These are phyloP conservation scores for Tryphoninae sp. DNA, from an alignment of 2,888 invertebrate genomes.

Conservation along the genomic window DNA sequence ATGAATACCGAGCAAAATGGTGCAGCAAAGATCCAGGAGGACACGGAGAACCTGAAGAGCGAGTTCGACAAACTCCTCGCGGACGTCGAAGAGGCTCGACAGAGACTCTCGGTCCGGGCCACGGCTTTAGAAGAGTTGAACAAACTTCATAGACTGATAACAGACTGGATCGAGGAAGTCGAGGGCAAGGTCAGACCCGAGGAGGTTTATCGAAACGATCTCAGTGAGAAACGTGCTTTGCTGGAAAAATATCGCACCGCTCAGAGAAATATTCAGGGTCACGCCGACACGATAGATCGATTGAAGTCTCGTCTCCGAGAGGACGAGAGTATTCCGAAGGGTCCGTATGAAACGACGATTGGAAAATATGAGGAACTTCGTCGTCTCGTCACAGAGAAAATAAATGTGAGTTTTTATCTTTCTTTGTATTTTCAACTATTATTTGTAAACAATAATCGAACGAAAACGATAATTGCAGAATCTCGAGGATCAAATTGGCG, in stretches of 20 bases:
- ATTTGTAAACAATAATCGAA: neutral
- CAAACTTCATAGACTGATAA: constrained; percentile 90
- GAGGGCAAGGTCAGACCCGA: constrained; percentile 91
- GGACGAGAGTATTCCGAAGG: constrained; percentile 86
- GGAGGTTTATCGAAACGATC: constrained; percentile 89
- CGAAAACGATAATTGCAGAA: constrained; percentile 81
- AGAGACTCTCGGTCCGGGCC: constrained; percentile 88
- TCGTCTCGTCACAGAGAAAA: constrained; percentile 85
- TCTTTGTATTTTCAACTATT: neutral
- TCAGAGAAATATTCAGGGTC: constrained; percentile 91
- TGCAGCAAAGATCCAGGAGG: constrained; percentile 94
- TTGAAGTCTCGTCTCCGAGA: constrained; percentile 89
- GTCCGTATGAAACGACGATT: constrained; percentile 88
- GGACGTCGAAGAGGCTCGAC: constrained; percentile 91
- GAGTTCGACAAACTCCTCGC: constrained; percentile 94
- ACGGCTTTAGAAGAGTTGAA: constrained; percentile 93
- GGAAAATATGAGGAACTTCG: constrained; percentile 88
- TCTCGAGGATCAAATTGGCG: constrained; percentile 91
- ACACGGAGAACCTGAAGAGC: constrained; percentile 92
- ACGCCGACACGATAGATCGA: constrained; percentile 90
- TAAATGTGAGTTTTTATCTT: constrained; percentile 82
- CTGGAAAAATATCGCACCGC: constrained; percentile 93
- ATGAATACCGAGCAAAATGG: constrained; percentile 96
- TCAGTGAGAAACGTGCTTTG: constrained; percentile 94
- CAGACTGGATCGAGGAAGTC: constrained; percentile 94